Evolutionary conservation across 53 echinoderm and acorn worm species (phyloP), one percentile per base, ranked within the genome.

Genomic region (Hippasteria phrygiana): DNA sequence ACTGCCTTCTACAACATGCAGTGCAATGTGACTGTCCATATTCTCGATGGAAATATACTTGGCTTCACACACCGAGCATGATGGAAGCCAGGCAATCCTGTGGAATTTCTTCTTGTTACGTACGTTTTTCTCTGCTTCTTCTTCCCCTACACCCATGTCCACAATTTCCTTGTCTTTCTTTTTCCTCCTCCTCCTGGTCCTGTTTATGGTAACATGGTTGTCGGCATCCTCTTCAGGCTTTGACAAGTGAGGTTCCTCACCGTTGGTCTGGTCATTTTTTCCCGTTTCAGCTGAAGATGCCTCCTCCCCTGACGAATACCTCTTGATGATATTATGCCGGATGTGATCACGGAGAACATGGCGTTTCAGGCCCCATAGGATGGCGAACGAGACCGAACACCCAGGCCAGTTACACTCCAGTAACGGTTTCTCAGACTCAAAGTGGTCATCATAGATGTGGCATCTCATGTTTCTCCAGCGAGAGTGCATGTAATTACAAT

Each of bases 381-480:
- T 59, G 33, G 80, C 87, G 80, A 95, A 93, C 12, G 83, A 75
- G 35, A 43, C 81, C 12, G 51, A 16, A 41, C 95, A 95, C 13
- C 29, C 71, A 9, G 85, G 59, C 41, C 82, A 89, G 47, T 95
- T 87, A 56, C 97, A 97, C 62, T 56, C 56, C 74, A 94, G 70
- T 43, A 83, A 87, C 16, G 73, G 89, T 16, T 87, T 80, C 72
- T 83, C 92, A 51, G 80, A 42, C 22, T 91, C 88, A 2, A 37
- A 32, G 78, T 96, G 97, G 26, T 77, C 66, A 20, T 92, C 87
- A 40, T 90, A 90, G 74, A 91, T 88, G 74, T 97, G 97, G 64
- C 90, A 92, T 17, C 92, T 90, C 97, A 97, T 97, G 82, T 93
- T 93, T 33, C 95, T 90, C 97, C 97, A 97, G 75, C 88, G 91